Conservation (phyloP, 2,797 vertebrate species). For the Hylomyscus alleni region DNA sequence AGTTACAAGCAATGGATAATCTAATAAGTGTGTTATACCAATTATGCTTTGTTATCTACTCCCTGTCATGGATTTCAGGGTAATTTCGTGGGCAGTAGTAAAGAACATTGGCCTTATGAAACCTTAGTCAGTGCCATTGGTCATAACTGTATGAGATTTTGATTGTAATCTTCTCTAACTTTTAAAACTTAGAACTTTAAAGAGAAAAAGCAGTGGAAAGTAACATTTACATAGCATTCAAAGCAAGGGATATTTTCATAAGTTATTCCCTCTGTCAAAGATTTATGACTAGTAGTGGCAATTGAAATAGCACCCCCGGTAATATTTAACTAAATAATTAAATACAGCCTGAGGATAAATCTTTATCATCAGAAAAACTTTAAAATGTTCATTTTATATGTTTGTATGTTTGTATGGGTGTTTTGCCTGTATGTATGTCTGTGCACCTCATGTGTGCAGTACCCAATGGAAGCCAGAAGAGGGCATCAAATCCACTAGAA, state of each 20-base stretch:
- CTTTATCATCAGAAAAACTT: constrained; percentile 26
- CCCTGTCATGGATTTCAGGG: neutral
- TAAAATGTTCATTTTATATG: neutral
- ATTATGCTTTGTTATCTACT: constrained; percentile 12
- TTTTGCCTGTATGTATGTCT: neutral
- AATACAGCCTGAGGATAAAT: constrained; percentile 28
- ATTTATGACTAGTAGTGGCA: constrained; percentile 45
- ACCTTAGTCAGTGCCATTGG: neutral
- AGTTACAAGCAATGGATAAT: constrained; percentile 38
- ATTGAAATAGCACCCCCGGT: constrained; percentile 62
- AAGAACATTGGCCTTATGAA: neutral
- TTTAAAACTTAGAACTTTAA: constrained; percentile 50
- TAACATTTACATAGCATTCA: constrained; percentile 61
- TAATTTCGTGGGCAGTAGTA: neutral
- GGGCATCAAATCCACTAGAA: neutral
- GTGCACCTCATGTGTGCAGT: neutral
- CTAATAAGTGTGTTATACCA: neutral
- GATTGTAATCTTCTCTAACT: constrained; percentile 37
- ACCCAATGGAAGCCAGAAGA: neutral
- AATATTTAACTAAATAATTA: constrained; percentile 28
- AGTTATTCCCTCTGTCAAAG: constrained; percentile 38
- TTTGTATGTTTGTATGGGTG: neutral
- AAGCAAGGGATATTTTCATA: constrained; percentile 36
- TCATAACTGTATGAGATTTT: neutral
- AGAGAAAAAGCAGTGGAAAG: constrained; percentile 42